Evolutionary conservation across 2,113 vertebrate species (phyloP), one percentile per base, ranked within the genome.

Genomic region (Dipodomys ordii): DNA sequence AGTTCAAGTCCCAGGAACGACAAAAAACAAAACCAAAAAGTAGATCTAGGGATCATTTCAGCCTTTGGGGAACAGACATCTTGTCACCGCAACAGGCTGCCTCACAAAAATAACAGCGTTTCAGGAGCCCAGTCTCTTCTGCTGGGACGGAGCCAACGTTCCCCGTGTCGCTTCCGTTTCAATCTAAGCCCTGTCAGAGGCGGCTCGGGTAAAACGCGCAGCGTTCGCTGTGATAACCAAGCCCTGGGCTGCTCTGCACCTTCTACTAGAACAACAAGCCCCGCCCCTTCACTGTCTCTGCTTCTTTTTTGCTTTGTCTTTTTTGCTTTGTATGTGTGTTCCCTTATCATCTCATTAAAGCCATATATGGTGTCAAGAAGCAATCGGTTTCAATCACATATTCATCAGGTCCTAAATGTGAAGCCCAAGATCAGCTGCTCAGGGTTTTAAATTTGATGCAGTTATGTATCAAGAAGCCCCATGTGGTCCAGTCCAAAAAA

Each of bases 181-280:
- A 95, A 94, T 57, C 30, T 82, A 85, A 79, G 93, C 83, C 30
- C 80, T 86, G 74, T 88, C 87, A 88, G 79, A 84, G 64, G 27
- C 60, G 92, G 65, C 74, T 23, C 53, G 71, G 46, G 73, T 89
- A 57, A 93, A 92, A 82, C 22, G 30, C n/a, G 65, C 71, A 27
- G 89, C 25, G 49, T 81, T 90, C 20, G 60, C 32, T 32, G 30
- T 46, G 86, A 28, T 78, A 84, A 92, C 64, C 22, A 39, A 87
- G 80, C 62, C 62, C 57, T 80, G 85, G 35, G 18, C 49, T 85
- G 53, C 12, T 81, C 64, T 46, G 53, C n/a, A 49, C n/a, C n/a
- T n/a, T 62, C 64, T 6, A 25, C 32, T 44, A 19, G n/a, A 67
- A 83, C 7, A 67, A 30, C 67, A 65, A 25, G 4, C 20, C 84